Evolutionary conservation across 2,888 invertebrate genomes (phyloP).

Genomic region (Erannis defoliaria): DNA sequence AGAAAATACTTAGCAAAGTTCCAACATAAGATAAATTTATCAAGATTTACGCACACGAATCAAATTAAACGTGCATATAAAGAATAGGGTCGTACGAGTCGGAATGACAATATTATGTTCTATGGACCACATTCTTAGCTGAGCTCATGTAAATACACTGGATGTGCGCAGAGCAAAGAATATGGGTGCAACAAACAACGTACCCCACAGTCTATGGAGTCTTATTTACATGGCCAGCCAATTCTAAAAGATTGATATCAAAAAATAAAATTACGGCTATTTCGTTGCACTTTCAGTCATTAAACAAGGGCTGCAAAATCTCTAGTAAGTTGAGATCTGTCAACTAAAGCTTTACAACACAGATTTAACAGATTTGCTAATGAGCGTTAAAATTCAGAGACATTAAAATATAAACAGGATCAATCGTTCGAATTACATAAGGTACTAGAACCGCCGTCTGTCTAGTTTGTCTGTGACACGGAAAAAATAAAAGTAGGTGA

Average conservation of each 20-base stretch:
- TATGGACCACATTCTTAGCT: conserved; percentile 51
- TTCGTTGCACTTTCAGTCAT: no score
- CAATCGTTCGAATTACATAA: conserved; percentile 11
- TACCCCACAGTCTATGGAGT: conserved; percentile 37
- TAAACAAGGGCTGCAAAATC: no score
- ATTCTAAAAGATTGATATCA: no score
- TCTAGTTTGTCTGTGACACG: conserved; percentile 11
- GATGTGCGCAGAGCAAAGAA: conserved; percentile 50
- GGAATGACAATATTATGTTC: conserved; percentile 52
- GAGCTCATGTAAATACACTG: conserved; percentile 52
- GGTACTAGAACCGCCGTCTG: neutral
- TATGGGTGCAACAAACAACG: conserved; percentile 48
- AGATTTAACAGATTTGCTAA: neutral
- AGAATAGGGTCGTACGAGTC: conserved; percentile 48
- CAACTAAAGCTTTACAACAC: no score
- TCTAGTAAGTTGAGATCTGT: no score
- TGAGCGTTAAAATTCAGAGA: conserved; percentile 16
- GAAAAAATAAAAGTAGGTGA: conserved; percentile 20
- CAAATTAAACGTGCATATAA: conserved; percentile 25
- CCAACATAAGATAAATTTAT: neutral
- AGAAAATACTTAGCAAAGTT: no score
- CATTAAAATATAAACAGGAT: conserved; percentile 9
- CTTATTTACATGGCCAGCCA: conserved; percentile 37
- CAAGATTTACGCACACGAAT: conserved; percentile 2
- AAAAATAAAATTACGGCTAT: no score